Percentiles rank a stretch among this genome's conserved stretches.
Evolutionary conservation across 1,140 invertebrate species (phyloP).

Genomic region (Eciton burchellii): DNA sequence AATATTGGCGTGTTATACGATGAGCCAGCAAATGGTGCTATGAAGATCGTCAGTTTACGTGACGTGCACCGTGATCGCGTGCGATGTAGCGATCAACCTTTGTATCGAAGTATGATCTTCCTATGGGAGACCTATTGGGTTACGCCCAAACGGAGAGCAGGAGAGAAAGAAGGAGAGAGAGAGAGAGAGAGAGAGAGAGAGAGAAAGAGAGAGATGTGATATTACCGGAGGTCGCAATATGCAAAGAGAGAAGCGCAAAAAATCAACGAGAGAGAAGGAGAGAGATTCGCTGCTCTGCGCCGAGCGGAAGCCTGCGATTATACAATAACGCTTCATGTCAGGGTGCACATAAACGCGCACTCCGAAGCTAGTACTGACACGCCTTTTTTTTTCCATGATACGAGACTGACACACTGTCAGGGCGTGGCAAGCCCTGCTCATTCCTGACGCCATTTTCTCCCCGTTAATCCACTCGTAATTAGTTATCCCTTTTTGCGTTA

Average conservation of each 20-base stretch:
- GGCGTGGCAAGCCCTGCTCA: background rate
- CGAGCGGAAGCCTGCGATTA: slow-evolving; percentile 43
- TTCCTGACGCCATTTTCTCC: too few relatives aligned
- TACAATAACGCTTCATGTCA: slow-evolving; percentile 35
- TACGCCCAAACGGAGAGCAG: slow-evolving; percentile 67
- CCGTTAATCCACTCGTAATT: background rate
- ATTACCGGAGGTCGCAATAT: slow-evolving; percentile 53
- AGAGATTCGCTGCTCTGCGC: slow-evolving; percentile 14
- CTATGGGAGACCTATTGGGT: slow-evolving; percentile 83
- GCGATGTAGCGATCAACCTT: slow-evolving; percentile 85
- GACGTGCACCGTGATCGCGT: slow-evolving; percentile 84
- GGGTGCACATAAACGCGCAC: slow-evolving; percentile 1
- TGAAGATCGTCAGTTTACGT: slow-evolving; percentile 82
- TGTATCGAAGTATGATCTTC: slow-evolving; percentile 83
- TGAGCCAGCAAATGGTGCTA: slow-evolving; percentile 79
- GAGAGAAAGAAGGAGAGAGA: slow-evolving; percentile 31
- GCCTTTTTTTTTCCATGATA: slow-evolving; percentile 25
- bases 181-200: slow-evolving; percentile 17
- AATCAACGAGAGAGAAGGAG: slow-evolving; percentile 28
- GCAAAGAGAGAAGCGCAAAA: slow-evolving; percentile 44
- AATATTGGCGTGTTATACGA: slow-evolving; percentile 71
- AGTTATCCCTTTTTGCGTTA: background rate
- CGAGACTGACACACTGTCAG: background rate
- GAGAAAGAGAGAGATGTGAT: slow-evolving; percentile 40
- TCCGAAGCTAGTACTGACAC: background rate